These are phyloP conservation scores for Gnathonemus echidnorhynchus DNA, from an alignment of 2,113 vertebrate species.

Conservation along the genomic window DNA sequence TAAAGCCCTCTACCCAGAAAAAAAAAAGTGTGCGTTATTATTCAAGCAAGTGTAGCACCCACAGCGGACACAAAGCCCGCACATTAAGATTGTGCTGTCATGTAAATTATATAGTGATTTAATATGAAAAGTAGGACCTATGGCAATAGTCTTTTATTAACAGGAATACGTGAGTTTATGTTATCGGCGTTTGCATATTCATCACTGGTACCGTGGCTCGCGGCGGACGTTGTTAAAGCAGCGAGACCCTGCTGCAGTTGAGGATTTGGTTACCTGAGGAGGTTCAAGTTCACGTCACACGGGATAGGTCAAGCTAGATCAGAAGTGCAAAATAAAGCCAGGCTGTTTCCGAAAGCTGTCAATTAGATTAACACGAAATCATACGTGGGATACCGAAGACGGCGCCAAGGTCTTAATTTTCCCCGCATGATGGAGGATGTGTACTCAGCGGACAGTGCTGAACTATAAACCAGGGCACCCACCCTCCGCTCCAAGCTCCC, in stretches of 20 bases:
- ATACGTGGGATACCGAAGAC: slow-evolving; percentile 38
- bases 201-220: background rate
- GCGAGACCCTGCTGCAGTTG: background rate
- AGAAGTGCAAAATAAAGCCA: slow-evolving; percentile 26
- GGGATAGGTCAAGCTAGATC: slow-evolving; percentile 24
- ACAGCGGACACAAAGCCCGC: slow-evolving; percentile 57
- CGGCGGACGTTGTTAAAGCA: background rate
- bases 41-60: slow-evolving; percentile 63
- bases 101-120: background rate
- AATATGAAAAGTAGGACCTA: background rate
- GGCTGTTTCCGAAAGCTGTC: slow-evolving; percentile 39
- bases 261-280: background rate
- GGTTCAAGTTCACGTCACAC: slow-evolving; percentile 42
- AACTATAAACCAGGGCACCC: slow-evolving; percentile 47
- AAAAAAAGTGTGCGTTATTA: slow-evolving; percentile 55
- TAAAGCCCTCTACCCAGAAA: slow-evolving; percentile 36
- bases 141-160: background rate
- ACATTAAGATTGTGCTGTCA: slow-evolving; percentile 55
- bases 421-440: slow-evolving; percentile 37
- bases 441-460: slow-evolving; percentile 51
- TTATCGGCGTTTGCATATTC: background rate
- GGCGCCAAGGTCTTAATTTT: slow-evolving; percentile 32
- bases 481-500: slow-evolving; percentile 2
- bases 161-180: background rate
- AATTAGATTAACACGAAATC: slow-evolving; percentile 47